Evolutionary conservation across 2,113 vertebrate species (phyloP).

Genomic region (Sarotherodon lohbergeri): DNA sequence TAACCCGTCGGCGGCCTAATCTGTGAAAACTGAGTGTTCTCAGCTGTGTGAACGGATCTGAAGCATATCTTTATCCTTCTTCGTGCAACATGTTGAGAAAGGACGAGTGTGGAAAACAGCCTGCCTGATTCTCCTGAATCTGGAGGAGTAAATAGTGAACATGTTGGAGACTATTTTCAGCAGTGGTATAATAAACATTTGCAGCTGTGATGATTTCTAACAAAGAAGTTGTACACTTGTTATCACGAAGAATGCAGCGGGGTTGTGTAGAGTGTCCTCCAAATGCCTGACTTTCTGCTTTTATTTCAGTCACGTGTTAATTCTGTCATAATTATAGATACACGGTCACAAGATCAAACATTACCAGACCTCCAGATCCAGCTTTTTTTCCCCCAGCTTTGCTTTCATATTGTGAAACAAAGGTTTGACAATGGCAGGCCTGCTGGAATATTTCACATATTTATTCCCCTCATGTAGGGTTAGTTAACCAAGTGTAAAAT

Average conservation of each 20-base stretch:
- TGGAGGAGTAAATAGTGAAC: neutral
- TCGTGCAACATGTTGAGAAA: fast-evolving
- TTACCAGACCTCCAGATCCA: neutral
- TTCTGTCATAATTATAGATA: neutral
- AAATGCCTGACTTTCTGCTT: neutral
- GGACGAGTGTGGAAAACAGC: neutral
- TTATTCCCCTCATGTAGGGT: neutral
- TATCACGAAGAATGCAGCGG: neutral
- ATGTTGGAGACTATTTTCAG: neutral
- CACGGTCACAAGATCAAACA: neutral
- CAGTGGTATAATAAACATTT: neutral
- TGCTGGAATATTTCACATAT: neutral
- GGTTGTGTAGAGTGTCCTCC: neutral
- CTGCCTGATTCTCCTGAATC: neutral
- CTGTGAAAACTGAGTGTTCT: neutral
- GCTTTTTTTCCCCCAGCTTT: neutral
- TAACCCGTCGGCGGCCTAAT: neutral
- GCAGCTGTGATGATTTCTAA: neutral
- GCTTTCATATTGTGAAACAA: neutral
- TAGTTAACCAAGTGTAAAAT: neutral
- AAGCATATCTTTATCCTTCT: neutral
- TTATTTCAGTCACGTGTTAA: neutral
- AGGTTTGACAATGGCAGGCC: neutral
- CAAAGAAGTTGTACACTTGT: neutral
- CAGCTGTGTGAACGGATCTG: neutral